Percentiles rank a stretch among this genome's conserved stretches.
These are phyloP conservation scores for Trichogramma dendrolimi DNA, from an alignment of 2,888 invertebrate genomes.

Conservation along the genomic window DNA sequence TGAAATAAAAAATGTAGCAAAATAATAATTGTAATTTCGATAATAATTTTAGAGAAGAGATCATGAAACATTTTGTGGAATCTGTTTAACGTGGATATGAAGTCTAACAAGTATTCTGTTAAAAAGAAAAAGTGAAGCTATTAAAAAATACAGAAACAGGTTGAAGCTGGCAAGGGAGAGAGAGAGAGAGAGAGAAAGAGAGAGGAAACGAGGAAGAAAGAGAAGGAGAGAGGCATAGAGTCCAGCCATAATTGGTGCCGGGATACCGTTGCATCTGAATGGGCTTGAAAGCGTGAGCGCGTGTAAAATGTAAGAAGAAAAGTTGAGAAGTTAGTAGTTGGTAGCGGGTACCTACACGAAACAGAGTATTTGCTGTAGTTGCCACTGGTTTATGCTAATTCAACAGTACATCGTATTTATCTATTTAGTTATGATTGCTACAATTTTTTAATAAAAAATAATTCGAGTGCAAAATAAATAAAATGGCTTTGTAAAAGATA, in stretches of 20 bases:
- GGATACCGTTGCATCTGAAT: slow-evolving; percentile 56
- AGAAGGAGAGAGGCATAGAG: slow-evolving; percentile 15
- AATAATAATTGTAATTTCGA: too few relatives aligned
- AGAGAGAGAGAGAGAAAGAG: slow-evolving; percentile 15
- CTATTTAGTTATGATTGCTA: background rate
- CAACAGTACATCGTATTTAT: background rate
- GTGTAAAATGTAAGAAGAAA: background rate
- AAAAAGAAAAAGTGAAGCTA: background rate
- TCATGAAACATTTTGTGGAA: too few relatives aligned
- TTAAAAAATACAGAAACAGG: background rate
- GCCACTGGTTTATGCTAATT: too few relatives aligned
- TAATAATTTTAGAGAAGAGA: too few relatives aligned
- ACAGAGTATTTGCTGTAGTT: too few relatives aligned
- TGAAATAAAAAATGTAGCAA: too few relatives aligned
- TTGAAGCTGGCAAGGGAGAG: background rate
- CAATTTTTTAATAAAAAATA: background rate
- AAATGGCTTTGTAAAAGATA: too few relatives aligned
- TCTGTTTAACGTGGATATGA: background rate
- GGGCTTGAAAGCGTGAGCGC: slow-evolving; percentile 31
- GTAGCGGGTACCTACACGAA: too few relatives aligned
- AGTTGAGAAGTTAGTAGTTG: background rate
- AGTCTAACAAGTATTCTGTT: background rate
- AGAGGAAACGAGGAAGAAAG: slow-evolving; percentile 13
- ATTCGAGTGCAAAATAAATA: too few relatives aligned
- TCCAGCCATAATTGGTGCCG: slow-evolving; percentile 52